phyloP scores from a whole-genome alignment of 1,140 invertebrate genomes.

The Hylaeus anthracinus region DNA sequence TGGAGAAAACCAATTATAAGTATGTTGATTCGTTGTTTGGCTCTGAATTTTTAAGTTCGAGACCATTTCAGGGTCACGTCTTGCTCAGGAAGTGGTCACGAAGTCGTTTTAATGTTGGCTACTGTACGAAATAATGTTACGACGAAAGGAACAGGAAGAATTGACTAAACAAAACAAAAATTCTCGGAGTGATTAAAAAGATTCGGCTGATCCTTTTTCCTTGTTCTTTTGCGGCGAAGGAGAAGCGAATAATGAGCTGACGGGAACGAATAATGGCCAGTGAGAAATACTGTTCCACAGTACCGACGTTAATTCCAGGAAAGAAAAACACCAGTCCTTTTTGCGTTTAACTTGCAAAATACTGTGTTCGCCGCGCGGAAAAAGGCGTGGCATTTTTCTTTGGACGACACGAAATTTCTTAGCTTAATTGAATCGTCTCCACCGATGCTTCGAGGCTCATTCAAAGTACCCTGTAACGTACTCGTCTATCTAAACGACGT shows the following conservation, averaged over 20 bases:
- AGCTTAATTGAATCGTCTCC: conserved; percentile 3
- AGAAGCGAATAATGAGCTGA: conserved; percentile 15
- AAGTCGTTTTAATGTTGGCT: too few relatives aligned
- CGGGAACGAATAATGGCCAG: conserved; percentile 12
- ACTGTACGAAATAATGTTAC: not conserved
- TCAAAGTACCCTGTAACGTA: not conserved
- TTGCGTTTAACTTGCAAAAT: not conserved
- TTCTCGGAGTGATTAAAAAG: not conserved
- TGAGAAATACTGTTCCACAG: conserved; percentile 4
- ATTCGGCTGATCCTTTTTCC: not conserved
- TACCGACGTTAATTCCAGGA: not conserved
- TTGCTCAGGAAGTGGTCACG: too few relatives aligned
- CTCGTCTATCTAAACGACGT: conserved; percentile 1
- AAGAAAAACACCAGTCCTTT: conserved; percentile 19
- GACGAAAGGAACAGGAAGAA: not conserved
- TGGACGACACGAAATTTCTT: conserved; percentile 7
- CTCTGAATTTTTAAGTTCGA: too few relatives aligned
- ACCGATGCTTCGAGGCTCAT: not conserved
- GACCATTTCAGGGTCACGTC: too few relatives aligned
- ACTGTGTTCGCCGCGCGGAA: not conserved
- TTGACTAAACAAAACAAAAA: not conserved
- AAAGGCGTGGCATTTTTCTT: not conserved
- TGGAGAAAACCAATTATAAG: too few relatives aligned
- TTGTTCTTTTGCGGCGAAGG: not conserved
- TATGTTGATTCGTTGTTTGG: too few relatives aligned